A percentile compares a stretch with the other conserved stretches of the same genome.
Evolutionary conservation across 2,797 vertebrate genomes (phyloP).

Genomic region (Moxostoma hubbsi): DNA sequence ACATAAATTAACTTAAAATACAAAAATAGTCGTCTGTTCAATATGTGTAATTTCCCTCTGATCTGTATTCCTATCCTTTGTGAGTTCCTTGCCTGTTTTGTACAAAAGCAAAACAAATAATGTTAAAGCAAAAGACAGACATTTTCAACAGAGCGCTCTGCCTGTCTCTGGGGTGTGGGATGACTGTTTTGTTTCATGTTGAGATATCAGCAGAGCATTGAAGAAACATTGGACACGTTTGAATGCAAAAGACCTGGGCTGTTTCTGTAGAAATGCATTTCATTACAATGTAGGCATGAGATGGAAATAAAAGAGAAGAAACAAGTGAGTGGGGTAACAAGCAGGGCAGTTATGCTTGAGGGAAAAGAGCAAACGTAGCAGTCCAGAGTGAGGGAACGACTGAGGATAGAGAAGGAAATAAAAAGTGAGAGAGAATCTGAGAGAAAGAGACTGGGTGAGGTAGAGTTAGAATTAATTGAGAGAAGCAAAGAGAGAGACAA

Average conservation of each 20-base stretch:
- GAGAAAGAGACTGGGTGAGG: not conserved
- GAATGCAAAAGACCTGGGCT: not conserved
- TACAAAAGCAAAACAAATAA: conserved; percentile 34
- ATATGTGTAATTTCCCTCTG: conserved; percentile 44
- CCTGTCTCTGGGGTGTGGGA: conserved; percentile 20
- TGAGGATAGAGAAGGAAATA: not conserved
- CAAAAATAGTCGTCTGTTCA: not conserved
- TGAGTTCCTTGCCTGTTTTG: conserved; percentile 38
- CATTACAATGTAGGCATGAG: conserved; percentile 27
- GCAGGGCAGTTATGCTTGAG: not conserved
- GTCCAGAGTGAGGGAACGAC: not conserved
- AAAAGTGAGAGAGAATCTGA: not conserved
- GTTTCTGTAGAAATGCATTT: conserved; percentile 1
- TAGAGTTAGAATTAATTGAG: no score
- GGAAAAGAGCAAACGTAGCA: not conserved
- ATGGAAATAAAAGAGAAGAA: conserved; percentile 24
- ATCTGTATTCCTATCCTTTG: conserved; percentile 33
- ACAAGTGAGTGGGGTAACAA: conserved; percentile 11
- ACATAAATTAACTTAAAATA: not conserved
- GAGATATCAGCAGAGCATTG: conserved; percentile 2
- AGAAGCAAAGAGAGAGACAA: not conserved
- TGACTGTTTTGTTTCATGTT: conserved; percentile 21
- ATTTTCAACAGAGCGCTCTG: not conserved
- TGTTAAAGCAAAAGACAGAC: conserved; percentile 29
- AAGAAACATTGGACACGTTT: conserved; percentile 5